Conservation (phyloP, 2,113 vertebrate species). For the Peucedramus taeniatus region DNA sequence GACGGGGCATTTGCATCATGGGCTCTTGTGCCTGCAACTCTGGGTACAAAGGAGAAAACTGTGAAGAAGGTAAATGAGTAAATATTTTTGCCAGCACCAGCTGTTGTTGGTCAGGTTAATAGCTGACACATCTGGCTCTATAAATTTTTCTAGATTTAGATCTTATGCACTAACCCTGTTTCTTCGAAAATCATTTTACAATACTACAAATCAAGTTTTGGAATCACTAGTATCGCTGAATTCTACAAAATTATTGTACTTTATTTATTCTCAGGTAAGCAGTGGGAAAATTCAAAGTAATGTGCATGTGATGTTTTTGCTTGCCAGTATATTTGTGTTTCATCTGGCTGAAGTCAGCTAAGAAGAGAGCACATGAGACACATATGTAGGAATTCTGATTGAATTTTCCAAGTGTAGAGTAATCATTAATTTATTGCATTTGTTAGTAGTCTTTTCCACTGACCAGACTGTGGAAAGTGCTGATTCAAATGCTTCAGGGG, state of each 20-base stretch:
- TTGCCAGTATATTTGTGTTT: neutral
- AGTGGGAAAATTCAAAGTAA: neutral
- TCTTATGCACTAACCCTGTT: neutral
- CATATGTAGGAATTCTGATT: constrained; percentile 25
- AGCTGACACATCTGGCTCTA: neutral
- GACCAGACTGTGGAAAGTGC: constrained; percentile 37
- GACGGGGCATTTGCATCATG: constrained; percentile 90
- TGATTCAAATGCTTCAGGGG: constrained; percentile 29
- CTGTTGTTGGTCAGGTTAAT: neutral
- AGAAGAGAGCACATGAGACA: neutral
- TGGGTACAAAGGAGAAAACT: constrained; percentile 90
- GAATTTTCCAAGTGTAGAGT: constrained; percentile 66
- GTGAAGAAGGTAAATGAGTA: constrained; percentile 88
- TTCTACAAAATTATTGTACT: neutral
- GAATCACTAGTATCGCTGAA: neutral
- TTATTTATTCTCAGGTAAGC: neutral
- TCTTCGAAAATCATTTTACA: neutral
- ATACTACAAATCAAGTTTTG: neutral
- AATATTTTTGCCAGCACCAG: neutral
- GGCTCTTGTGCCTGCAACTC: constrained; percentile 93
- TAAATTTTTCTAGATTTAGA: neutral
- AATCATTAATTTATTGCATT: constrained; percentile 63
- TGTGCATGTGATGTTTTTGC: neutral
- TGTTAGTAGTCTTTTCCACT: constrained; percentile 4
- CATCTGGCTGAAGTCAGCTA: neutral